These are phyloP conservation scores for Sinhomidia bicolor DNA, from an alignment of 2,888 invertebrate species.

Conservation along the genomic window DNA sequence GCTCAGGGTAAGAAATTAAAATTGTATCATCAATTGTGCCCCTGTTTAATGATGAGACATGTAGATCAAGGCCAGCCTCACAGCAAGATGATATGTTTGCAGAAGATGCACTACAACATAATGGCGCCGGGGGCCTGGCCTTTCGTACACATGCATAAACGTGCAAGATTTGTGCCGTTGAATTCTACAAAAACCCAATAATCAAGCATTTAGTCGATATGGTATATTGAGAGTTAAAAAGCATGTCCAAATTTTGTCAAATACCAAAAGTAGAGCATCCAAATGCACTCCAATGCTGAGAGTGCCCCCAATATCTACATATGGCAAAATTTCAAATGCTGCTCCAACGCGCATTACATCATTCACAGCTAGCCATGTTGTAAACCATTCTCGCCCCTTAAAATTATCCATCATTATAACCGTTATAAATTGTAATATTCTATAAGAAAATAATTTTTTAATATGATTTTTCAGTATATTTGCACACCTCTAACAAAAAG, in stretches of 20 bases:
- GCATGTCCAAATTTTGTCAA: not conserved
- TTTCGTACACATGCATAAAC: constrained; percentile 81
- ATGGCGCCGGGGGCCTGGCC: constrained; percentile 77
- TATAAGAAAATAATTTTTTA: not conserved
- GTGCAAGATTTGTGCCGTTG: constrained; percentile 80
- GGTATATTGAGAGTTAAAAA: not conserved
- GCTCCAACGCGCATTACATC: constrained; percentile 82
- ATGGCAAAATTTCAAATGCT: constrained; percentile 82
- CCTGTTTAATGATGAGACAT: constrained; percentile 77
- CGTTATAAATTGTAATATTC: not conserved
- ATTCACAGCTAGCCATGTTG: constrained; percentile 82
- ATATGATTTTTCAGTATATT: too few relatives aligned
- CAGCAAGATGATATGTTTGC: constrained; percentile 76
- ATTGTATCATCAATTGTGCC: constrained; percentile 80
- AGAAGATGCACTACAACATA: constrained; percentile 73
- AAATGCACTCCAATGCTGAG: constrained; percentile 82
- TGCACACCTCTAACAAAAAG: constrained; percentile 82
- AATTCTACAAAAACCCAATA: constrained; percentile 78
- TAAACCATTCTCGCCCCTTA: constrained; percentile 83
- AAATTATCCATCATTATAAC: constrained; percentile 55
- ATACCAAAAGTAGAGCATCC: constrained; percentile 82
- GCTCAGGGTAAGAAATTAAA: constrained; percentile 83
- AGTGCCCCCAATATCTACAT: constrained; percentile 83
- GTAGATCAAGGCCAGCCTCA: constrained; percentile 78
- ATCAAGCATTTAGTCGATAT: not conserved